Evolutionary conservation across 2,888 invertebrate genomes (phyloP), one percentile per base, ranked within the genome.

Genomic region (Phyllotreta striolata): DNA sequence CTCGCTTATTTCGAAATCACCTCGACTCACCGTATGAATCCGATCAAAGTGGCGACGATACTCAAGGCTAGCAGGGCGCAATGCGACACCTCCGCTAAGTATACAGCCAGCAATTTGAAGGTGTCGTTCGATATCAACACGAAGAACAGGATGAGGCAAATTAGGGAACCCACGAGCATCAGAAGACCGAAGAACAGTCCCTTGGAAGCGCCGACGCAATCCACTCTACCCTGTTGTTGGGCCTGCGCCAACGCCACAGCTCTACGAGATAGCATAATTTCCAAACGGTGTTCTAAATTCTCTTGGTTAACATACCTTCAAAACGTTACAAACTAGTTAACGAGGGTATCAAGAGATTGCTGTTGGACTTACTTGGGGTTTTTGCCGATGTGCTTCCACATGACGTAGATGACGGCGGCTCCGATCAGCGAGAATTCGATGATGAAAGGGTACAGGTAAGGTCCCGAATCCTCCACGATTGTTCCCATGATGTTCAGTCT

Each of bases 351-450:
- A 35, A 37, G 43, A 44, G 12, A 63, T 46, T 6, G 52, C 47
- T 43, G n/a, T 44, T 39, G 47, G 64, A 77, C 73, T 83, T 83
- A 91, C 87, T 91, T 90, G 55, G 95, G 92, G 83, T 93, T 91
- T 78, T 92, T 89, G 63, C 95, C 95, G 80, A 95, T 95, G 79
- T 94, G 94, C 79, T 93, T 91, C 96, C 96, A 97, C 94, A 96
- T 96, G 57, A 96, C 93, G 80, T 95, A 96, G 76, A 96, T 91
- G 43, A 97, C 96, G 56, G 96, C 95, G 55, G 96, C 95, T 13
- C 96, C 96, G 77, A 98, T 95, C 70, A 97, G 84, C 67, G 96
- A 95, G 83, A 97, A 97, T 80, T 97, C 95, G 76, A 97, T 94
- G 77, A 96, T 95, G 82, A 96, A 96, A 0, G 97, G 97, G 83